These are phyloP conservation scores for Aricia agestis DNA, from an alignment of 1,140 invertebrate genomes.

Conservation along the genomic window DNA sequence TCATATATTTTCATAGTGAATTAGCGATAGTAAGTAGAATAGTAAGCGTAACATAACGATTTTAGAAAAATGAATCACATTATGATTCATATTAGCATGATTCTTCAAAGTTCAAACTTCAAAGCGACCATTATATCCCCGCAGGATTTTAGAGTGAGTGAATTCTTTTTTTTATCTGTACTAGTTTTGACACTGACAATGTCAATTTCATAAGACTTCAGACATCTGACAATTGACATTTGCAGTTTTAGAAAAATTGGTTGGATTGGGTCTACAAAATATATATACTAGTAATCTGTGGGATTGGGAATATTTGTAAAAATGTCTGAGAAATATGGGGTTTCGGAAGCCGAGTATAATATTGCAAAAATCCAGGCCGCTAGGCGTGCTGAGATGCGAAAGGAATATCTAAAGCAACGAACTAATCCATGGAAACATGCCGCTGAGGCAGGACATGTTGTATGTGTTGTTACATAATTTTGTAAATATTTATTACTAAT, in stretches of 20 bases:
- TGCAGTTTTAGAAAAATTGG: not conserved
- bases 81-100: too few relatives aligned
- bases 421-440: conserved; percentile 80
- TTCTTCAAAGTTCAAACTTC: too few relatives aligned
- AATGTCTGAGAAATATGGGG: conserved; percentile 67
- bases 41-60: too few relatives aligned
- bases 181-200: too few relatives aligned
- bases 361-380: conserved; percentile 77
- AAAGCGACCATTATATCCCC: too few relatives aligned
- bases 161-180: too few relatives aligned
- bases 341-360: conserved; percentile 62
- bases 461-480: conserved; percentile 69
- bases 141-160: too few relatives aligned
- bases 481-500: conserved; percentile 23
- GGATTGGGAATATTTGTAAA: not conserved
- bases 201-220: not conserved
- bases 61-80: too few relatives aligned
- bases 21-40: too few relatives aligned
- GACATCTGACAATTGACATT: conserved; percentile 14
- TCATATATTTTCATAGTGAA: too few relatives aligned
- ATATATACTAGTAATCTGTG: too few relatives aligned
- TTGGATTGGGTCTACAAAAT: not conserved
- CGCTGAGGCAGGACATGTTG: conserved; percentile 65
- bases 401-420: conserved; percentile 82
- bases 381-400: conserved; percentile 75